Conservation (phyloP, 2,113 vertebrate species). For the Melierax canorus region DNA sequence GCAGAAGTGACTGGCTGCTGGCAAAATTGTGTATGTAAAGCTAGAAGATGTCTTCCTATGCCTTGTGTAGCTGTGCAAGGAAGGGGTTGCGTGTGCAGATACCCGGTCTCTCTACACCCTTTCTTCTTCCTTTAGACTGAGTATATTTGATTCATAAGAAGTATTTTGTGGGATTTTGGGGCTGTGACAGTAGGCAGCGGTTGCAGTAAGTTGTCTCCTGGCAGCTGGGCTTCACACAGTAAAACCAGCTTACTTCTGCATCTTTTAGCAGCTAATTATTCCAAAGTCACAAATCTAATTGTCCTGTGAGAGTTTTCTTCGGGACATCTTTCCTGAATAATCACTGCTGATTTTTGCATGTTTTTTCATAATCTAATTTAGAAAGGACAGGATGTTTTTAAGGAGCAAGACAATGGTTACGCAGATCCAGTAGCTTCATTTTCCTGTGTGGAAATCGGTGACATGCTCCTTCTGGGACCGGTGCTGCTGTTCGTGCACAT, state of each 20-base stretch:
- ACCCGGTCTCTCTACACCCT: not conserved
- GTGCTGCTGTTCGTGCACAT: not conserved
- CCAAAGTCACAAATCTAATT: constrained; percentile 18
- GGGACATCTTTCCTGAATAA: constrained; percentile 45
- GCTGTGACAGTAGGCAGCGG: not conserved
- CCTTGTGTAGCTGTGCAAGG: not conserved
- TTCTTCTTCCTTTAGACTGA: not conserved
- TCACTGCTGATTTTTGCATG: constrained; percentile 29
- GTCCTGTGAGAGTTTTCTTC: not conserved
- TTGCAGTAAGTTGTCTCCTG: not conserved
- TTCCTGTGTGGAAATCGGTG: not conserved
- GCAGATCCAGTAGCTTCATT: not conserved
- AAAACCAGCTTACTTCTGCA: not conserved
- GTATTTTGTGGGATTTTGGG: not conserved
- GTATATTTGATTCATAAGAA: not conserved
- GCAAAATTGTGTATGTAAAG: not conserved
- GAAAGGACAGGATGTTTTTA: constrained; percentile 44
- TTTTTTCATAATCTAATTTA: constrained; percentile 29
- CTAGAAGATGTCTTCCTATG: not conserved
- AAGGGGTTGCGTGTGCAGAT: not conserved
- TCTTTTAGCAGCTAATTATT: constrained; percentile 29
- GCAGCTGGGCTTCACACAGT: not conserved
- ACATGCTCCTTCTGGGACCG: not conserved
- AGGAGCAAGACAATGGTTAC: not conserved
- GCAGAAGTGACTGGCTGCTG: not conserved